phyloP scores from a whole-genome alignment of 2,113 vertebrate species.

The Phalacrocorax pelagicus region DNA sequence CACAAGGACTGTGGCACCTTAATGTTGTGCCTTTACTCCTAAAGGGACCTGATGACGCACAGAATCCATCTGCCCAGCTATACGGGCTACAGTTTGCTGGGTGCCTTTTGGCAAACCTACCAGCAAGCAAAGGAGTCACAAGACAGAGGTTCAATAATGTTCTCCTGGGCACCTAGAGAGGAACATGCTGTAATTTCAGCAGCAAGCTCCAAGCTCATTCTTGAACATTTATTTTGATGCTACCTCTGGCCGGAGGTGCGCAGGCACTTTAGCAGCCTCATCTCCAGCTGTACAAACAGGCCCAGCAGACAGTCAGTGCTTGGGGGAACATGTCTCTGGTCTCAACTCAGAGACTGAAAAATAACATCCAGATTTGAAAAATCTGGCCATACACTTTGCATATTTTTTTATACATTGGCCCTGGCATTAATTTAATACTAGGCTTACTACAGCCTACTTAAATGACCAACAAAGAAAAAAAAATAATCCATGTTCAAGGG shows the following conservation, averaged over 20 bases:
- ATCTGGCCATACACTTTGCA: neutral
- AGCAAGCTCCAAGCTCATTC: neutral
- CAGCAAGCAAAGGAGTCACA: neutral
- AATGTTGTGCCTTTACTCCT: neutral
- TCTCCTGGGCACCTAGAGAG: neutral
- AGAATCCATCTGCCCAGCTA: neutral
- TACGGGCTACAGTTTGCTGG: neutral
- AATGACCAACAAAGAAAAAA: neutral
- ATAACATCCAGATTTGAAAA: neutral
- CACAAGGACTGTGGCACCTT: neutral
- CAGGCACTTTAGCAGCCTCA: neutral
- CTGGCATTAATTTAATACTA: neutral
- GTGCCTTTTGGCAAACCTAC: neutral
- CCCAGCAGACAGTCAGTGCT: too few relatives aligned
- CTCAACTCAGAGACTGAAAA: neutral
- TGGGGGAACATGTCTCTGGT: neutral
- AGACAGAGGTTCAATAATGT: neutral
- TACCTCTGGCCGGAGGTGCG: fast-evolving
- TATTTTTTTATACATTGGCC: neutral
- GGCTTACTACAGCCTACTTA: neutral
- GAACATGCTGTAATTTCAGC: neutral
- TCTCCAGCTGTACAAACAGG: neutral
- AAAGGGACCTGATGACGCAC: neutral
- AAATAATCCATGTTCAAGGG: neutral
- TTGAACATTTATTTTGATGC: neutral